These are phyloP conservation scores for Nineta flava DNA, from an alignment of 2,888 invertebrate genomes.

Conservation along the genomic window DNA sequence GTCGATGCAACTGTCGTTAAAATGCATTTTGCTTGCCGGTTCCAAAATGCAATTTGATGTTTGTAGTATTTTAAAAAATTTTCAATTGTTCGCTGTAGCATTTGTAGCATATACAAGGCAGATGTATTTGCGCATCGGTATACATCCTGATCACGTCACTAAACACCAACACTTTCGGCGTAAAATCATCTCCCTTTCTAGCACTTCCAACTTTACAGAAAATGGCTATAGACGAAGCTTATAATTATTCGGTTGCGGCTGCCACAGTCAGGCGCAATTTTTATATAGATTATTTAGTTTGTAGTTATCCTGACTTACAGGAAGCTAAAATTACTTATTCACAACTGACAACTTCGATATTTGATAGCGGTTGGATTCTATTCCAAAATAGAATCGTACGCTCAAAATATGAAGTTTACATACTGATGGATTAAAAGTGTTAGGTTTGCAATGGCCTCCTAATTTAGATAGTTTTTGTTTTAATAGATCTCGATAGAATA, in stretches of 20 bases:
- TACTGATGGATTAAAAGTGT: slow-evolving; percentile 1
- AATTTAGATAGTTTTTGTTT: background rate
- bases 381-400: background rate
- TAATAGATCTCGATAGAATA: background rate
- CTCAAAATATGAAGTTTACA: background rate
- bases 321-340: background rate
- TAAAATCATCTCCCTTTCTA: slow-evolving; percentile 3
- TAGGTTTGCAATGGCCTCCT: background rate
- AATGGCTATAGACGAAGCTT: slow-evolving; percentile 3
- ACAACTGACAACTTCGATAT: background rate
- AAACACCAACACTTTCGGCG: slow-evolving; percentile 3
- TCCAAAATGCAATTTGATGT: too few relatives aligned
- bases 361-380: background rate
- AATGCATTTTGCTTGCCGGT: too few relatives aligned
- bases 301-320: background rate
- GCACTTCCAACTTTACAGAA: slow-evolving; percentile 3
- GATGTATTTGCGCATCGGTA: background rate
- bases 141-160: background rate
- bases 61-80: too few relatives aligned
- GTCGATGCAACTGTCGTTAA: too few relatives aligned
- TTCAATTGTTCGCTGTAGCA: too few relatives aligned
- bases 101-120: too few relatives aligned
- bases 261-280: background rate
- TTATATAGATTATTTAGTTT: slow-evolving; percentile 4
- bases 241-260: background rate